phyloP scores from a whole-genome alignment of 2,113 vertebrate genomes.

The Arenaria interpres region DNA sequence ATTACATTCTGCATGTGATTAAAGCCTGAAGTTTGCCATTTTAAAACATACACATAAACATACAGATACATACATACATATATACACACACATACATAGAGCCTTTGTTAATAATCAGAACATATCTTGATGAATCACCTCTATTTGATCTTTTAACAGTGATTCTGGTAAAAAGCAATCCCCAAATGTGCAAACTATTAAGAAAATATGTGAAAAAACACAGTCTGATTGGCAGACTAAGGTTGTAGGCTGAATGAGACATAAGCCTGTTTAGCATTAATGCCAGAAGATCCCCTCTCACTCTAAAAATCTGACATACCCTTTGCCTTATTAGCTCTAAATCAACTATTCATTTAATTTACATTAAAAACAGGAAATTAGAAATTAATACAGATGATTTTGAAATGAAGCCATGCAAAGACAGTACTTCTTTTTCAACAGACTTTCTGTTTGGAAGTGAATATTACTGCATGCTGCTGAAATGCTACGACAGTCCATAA shows the following conservation, averaged over 20 bases:
- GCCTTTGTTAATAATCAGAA: background rate
- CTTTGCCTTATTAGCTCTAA: background rate
- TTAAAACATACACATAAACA: background rate
- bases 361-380: background rate
- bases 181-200: constrained; percentile 3
- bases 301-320: background rate
- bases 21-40: background rate
- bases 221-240: constrained; percentile 4
- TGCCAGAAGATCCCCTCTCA: background rate
- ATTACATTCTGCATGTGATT: background rate
- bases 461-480: background rate
- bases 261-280: background rate
- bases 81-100: background rate
- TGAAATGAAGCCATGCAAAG: background rate
- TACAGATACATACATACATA: background rate
- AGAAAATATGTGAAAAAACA: background rate
- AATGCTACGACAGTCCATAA: background rate
- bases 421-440: background rate
- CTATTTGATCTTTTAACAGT: background rate
- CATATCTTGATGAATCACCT: background rate
- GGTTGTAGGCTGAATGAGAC: background rate
- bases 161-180: background rate
- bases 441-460: background rate
- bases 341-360: background rate
- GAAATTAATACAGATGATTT: background rate